Evolutionary conservation across 2,888 invertebrate species (phyloP), one percentile per base, ranked within the genome.

Genomic region (Agonopterix heracliana): DNA sequence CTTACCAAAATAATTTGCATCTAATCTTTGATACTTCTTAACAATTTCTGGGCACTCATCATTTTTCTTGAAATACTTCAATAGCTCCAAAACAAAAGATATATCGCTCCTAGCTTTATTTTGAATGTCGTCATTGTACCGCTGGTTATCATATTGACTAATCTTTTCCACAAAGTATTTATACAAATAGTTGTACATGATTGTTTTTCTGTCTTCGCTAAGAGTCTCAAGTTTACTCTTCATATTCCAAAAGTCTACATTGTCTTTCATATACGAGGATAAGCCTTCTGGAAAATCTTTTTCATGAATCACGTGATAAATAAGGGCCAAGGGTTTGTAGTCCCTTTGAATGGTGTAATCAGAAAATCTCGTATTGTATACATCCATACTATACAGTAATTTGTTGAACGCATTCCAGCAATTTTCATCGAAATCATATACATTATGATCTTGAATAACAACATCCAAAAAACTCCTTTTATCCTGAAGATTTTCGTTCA

Each of bases 371-470:
- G 26, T 60, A 68, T 55, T 63, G 52, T 77, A 80, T 34, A 75
- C 62, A 9, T 67, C 63, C 47, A 76, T 46, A 50, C 70, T 78
- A 48, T 68, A 53, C 34, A 80, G 59, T 45, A 81, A 52, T 56
- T 74, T 77, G 56, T 75, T 63, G 41, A 77, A 68, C 3, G 62
- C 61, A 13, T 49, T 50, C 80, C 80, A 82, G 50, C 74, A 78
- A n/a, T 59, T 55, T 34, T 68, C 63, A 36, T 72, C 60, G 49
- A 79, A 73, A 43, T 67, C 57, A 46, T 67, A 75, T 35, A 75
- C 56, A 52, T 74, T 70, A 47, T 75, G 65, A 3, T 53, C 35
- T 0, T 50, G 36, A 44, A 70, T 41, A 8, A 80, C 48, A 38
- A 54, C 51, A 3, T 66, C 54, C 13, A 82, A 34, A 56, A 81